These are phyloP conservation scores for Castor canadensis DNA, from an alignment of 2,113 vertebrate genomes.

Conservation along the genomic window DNA sequence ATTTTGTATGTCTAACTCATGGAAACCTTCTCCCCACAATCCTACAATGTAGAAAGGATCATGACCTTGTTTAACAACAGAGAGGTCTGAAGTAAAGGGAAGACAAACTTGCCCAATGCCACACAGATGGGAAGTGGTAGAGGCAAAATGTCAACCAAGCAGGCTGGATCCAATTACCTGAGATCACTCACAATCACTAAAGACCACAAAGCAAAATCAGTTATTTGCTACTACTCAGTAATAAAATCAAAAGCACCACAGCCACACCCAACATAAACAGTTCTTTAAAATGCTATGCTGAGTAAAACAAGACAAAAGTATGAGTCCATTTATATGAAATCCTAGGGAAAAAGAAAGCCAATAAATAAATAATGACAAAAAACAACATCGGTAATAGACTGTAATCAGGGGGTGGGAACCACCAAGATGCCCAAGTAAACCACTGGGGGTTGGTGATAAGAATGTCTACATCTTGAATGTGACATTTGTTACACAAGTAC, in stretches of 20 bases:
- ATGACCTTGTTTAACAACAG: not conserved
- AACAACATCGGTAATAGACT: not conserved
- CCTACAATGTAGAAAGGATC: not conserved
- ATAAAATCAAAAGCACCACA: constrained; percentile 24
- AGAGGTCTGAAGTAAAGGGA: not conserved
- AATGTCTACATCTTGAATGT: not conserved
- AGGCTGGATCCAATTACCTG: not conserved
- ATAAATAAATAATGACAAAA: constrained; percentile 25
- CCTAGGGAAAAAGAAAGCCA: not conserved
- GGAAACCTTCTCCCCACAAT: not conserved
- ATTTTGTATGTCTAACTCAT: not conserved
- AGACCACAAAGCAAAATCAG: constrained; percentile 24
- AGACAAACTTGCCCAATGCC: not conserved
- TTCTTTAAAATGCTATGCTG: not conserved
- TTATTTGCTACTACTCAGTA: not conserved
- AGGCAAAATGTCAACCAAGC: not conserved
- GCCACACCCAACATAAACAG: not conserved
- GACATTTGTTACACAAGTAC: not conserved
- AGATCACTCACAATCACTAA: not conserved
- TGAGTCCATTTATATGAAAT: constrained; percentile 33
- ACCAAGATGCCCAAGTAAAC: not conserved
- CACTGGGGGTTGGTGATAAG: not conserved
- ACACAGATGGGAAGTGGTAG: not conserved
- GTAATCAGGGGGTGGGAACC: not conserved
- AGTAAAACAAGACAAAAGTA: constrained; percentile 5